Conservation (phyloP, 1,140 invertebrate species). For the Acromyrmex echinatior region DNA sequence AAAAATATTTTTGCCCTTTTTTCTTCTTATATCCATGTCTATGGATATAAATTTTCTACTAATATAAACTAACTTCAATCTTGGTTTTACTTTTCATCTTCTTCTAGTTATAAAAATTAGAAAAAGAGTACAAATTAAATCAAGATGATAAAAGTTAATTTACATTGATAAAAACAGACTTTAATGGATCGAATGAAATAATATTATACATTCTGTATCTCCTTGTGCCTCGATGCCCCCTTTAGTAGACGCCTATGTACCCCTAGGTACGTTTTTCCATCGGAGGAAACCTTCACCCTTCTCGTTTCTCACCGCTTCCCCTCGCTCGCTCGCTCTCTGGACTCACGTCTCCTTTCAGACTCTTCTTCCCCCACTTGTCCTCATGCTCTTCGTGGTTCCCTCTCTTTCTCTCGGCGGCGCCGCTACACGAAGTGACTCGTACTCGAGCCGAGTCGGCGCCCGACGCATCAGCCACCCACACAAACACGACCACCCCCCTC, state of each 20-base stretch:
- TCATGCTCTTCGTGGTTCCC: background rate
- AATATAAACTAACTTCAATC: no score
- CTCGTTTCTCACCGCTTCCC: conserved; percentile 10
- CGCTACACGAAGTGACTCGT: background rate
- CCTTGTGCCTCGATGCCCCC: background rate
- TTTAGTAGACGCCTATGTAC: conserved; percentile 25
- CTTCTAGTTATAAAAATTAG: background rate
- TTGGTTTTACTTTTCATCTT: no score
- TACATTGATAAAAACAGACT: no score
- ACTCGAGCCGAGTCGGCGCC: conserved; percentile 27
- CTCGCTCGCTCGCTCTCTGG: conserved; percentile 44
- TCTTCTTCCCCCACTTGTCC: conserved; percentile 31
- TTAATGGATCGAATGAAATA: background rate
- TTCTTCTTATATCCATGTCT: no score
- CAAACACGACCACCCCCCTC: conserved; percentile 3
- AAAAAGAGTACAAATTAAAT: no score
- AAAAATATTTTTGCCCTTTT: no score
- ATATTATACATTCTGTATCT: background rate
- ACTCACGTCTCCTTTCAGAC: conserved; percentile 41
- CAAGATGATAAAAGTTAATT: no score
- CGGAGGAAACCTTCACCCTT: conserved; percentile 56
- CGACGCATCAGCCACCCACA: conserved; percentile 51
- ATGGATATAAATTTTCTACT: no score
- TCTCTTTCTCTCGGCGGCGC: background rate
- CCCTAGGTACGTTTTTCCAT: conserved; percentile 36